Conservation (phyloP, 2,113 vertebrate species). For the Rhodinocichla rosea region DNA sequence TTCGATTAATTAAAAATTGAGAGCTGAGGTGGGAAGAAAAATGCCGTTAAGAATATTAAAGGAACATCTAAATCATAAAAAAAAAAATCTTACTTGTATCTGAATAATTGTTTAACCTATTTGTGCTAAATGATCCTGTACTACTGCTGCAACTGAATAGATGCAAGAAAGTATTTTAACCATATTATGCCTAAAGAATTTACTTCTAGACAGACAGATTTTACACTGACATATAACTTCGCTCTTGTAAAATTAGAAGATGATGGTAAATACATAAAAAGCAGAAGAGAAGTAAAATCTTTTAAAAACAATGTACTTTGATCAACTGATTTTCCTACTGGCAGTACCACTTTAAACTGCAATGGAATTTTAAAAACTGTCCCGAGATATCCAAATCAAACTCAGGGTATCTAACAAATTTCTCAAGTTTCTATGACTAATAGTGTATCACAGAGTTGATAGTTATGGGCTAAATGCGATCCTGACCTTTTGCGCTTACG, state of each 20-base stretch:
- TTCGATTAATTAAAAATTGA: background rate
- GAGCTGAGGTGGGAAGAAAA: background rate
- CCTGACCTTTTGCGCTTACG: conserved; percentile 9
- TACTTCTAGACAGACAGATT: background rate
- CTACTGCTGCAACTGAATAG: background rate
- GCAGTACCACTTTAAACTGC: background rate
- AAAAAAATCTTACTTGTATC: background rate
- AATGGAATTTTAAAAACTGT: background rate
- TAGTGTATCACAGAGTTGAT: background rate
- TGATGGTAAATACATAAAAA: background rate
- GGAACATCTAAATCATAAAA: background rate
- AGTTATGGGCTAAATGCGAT: conserved; percentile 19
- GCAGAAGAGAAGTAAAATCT: background rate
- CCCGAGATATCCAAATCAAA: background rate
- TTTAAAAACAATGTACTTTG: background rate
- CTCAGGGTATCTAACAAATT: background rate
- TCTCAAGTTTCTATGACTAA: conserved; percentile 54
- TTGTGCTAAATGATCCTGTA: background rate
- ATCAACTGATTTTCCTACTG: background rate
- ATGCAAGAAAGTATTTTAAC: background rate
- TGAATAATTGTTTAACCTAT: background rate
- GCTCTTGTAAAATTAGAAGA: background rate
- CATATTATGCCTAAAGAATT: background rate
- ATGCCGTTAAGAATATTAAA: background rate
- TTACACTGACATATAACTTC: background rate